Conservation (phyloP, 2,113 vertebrate genomes). For the Ahaetulla prasina region DNA sequence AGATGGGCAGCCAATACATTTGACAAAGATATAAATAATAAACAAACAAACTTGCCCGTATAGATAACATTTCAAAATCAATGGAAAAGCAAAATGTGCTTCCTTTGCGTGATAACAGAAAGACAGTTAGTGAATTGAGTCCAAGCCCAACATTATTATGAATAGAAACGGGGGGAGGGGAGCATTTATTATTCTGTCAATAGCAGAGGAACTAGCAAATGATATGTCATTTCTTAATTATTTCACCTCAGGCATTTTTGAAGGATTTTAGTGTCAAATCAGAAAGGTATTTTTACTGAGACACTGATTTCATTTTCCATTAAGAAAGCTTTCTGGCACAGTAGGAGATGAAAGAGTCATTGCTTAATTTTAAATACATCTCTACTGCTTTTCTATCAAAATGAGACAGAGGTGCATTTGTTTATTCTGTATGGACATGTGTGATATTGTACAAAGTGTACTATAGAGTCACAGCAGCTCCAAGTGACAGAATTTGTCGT, state of each 20-base stretch:
- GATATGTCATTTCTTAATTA: background rate
- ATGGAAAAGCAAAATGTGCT: background rate
- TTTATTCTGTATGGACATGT: background rate
- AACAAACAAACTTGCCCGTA: background rate
- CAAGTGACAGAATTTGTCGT: background rate
- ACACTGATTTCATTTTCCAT: background rate
- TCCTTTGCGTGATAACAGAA: background rate
- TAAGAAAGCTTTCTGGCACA: background rate
- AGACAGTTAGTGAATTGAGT: background rate
- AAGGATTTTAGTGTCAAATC: constrained; percentile 30
- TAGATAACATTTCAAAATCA: background rate
- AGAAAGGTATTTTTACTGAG: background rate
- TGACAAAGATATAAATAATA: no score
- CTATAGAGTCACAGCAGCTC: background rate
- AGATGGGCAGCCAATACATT: background rate
- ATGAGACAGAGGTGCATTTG: background rate
- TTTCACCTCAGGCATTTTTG: background rate
- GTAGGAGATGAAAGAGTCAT: background rate
- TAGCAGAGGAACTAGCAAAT: background rate
- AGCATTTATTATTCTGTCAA: background rate
- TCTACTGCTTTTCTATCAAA: constrained; percentile 1
- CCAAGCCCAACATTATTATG: background rate
- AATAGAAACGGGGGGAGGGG: background rate
- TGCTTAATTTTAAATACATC: constrained; percentile 21
- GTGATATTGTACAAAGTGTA: background rate